Base-by-base conservation (phyloP, 2,888 invertebrate species). In the Drosophila percnosoma region DNA sequence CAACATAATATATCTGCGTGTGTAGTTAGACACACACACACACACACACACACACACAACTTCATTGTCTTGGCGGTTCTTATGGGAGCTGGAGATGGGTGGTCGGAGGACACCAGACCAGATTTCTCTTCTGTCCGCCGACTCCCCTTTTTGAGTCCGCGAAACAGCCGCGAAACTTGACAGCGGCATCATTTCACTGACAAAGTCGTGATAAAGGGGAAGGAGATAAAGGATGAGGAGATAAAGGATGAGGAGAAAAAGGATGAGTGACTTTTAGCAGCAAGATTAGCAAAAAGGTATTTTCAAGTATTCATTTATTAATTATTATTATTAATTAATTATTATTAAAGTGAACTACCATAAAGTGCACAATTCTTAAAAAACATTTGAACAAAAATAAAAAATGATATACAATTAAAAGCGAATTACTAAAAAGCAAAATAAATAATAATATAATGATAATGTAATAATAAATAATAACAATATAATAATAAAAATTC, bases 1-100 rank as follows among this genome's bases (percentile, higher is more conserved):
- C 63, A 68, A 42, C 71, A 73, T 64, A 60, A 67, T 54, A 57
- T 59, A 69, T 57, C 69, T 69, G 49, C 36, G 45, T 49, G 36
- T 29, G 27, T 59, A 21, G 21, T 34, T 67, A 67, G 33, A 59
- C 33, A 58, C 42, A 45, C 36, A 24, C 42, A 51, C 62, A 65
- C 53, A n/a, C n/a, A 62, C 33, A 58, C 42, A 45, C 36, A 24
- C 42, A 51, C 62, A 24, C 42, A 51, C 62, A 66, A 58, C 65
- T 58, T 62, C 69, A 38, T 52, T 68, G 58, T 40, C 62, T 53
- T 29, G 36, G 11, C 31, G 21, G n/a, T 54, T 13, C 34, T 62
- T 33, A 48, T 38, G 59, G 15, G 18, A 18, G n/a, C 38, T 27
- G 59, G 10, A 4, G 4, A 18, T 15, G 31, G 55, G 29, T 31